These are phyloP conservation scores for Gonioctena quinquepunctata DNA, from an alignment of 1,140 invertebrate species.

Conservation along the genomic window DNA sequence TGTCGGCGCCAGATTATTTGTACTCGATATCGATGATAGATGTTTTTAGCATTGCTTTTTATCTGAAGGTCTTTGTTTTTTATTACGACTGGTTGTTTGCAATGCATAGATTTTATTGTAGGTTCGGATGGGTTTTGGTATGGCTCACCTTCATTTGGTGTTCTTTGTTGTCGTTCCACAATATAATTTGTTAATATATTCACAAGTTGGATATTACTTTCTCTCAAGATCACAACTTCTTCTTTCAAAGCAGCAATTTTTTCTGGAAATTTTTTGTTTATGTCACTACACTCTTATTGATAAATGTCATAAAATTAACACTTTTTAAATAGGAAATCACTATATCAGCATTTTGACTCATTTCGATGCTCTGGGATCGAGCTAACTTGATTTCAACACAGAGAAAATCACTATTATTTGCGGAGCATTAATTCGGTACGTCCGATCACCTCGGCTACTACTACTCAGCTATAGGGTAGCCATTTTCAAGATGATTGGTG, in stretches of 20 bases:
- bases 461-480: no score
- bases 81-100: not conserved
- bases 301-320: not conserved
- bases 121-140: not conserved
- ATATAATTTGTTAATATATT: no score
- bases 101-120: not conserved
- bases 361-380: not conserved
- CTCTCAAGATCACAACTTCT: not conserved
- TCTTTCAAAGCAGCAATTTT: constrained; percentile 1
- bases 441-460: no score
- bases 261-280: not conserved
- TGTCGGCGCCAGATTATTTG: not conserved
- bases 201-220: no score
- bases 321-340: not conserved
- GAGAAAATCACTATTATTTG: not conserved
- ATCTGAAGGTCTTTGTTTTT: not conserved
- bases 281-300: not conserved
- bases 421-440: no score
- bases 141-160: not conserved
- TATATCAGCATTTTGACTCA: not conserved
- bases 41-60: not conserved
- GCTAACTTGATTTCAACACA: not conserved
- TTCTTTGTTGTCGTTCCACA: no score
- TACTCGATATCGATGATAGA: not conserved
- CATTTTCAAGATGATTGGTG: no score